These are phyloP conservation scores for Tenualosa thibaudeaui DNA, from an alignment of 2,797 vertebrate species.

Conservation along the genomic window DNA sequence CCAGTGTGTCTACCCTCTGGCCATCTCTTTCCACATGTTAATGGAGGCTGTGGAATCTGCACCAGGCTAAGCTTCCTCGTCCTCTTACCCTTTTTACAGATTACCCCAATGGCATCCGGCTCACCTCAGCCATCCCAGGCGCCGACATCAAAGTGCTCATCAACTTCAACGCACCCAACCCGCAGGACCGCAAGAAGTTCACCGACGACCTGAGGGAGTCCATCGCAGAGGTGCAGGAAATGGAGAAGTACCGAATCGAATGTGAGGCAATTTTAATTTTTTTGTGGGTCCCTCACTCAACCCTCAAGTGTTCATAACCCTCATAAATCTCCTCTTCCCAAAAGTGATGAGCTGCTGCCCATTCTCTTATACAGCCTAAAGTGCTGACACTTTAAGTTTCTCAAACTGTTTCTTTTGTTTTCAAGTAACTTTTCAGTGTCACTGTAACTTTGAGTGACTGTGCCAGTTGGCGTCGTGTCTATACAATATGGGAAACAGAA, in stretches of 20 bases:
- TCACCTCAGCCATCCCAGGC: conserved; percentile 91
- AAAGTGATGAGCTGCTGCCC: not conserved
- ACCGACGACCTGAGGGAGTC: conserved; percentile 94
- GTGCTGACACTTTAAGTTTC: not conserved
- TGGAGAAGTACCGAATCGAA: conserved; percentile 98
- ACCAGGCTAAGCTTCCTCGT: not conserved
- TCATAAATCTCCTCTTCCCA: not conserved
- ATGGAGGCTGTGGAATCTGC: conserved; percentile 8
- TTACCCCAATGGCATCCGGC: conserved; percentile 94
- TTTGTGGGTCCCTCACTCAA: not conserved
- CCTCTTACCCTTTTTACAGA: conserved; percentile 68
- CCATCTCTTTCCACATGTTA: conserved; percentile 7
- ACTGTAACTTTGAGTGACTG: not conserved
- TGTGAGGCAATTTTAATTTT: conserved; percentile 75
- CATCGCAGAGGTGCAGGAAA: conserved; percentile 94
- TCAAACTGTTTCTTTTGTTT: not conserved
- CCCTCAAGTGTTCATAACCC: not conserved
- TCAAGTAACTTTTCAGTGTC: not conserved
- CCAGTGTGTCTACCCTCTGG: not conserved
- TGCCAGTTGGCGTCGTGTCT: not conserved
- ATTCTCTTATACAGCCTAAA: not conserved
- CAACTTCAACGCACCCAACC: conserved; percentile 97
- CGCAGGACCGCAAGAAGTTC: conserved; percentile 97
- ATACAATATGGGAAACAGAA: not conserved
- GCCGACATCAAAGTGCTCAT: conserved; percentile 94